Evolutionary conservation across 2,113 vertebrate genomes (phyloP).

Genomic region (Myiagra hebetior): DNA sequence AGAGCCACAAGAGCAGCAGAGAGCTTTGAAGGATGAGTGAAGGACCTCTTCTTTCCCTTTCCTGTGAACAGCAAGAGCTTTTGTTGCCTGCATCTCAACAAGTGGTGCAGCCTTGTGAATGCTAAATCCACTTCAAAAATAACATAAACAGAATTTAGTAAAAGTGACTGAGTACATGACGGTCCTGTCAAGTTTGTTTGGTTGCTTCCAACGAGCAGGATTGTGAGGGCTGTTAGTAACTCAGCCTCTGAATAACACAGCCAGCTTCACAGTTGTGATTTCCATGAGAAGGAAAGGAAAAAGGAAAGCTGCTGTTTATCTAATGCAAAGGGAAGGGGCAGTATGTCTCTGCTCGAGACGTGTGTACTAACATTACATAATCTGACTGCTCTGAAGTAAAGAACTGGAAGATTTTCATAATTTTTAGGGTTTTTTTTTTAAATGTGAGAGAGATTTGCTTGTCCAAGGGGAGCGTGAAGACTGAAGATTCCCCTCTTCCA

Average conservation of each 20-base stretch:
- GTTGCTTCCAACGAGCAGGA: not conserved
- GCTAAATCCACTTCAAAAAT: not conserved
- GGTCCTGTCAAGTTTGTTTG: slow-evolving; percentile 13
- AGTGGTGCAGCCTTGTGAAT: not conserved
- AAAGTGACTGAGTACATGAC: not conserved
- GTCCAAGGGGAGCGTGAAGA: not conserved
- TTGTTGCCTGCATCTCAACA: not conserved
- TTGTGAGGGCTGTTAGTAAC: not conserved
- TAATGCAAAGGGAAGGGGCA: not conserved
- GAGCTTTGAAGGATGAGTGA: not conserved
- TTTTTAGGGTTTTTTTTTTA: not conserved
- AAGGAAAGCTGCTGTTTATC: not conserved
- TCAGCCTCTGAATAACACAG: not conserved
- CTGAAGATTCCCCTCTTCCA: not conserved
- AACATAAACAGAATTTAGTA: not conserved
- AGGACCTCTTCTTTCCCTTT: not conserved
- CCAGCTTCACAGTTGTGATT: not conserved
- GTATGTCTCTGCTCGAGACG: not conserved
- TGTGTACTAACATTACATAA: not conserved
- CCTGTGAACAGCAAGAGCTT: not conserved
- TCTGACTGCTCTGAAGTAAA: not conserved
- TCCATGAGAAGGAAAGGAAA: not conserved
- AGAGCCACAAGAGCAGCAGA: not conserved
- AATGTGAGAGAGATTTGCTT: not conserved
- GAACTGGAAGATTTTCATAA: not conserved